phyloP scores from a whole-genome alignment of 2,797 vertebrate species.

The Oreochromis mossambicus region DNA sequence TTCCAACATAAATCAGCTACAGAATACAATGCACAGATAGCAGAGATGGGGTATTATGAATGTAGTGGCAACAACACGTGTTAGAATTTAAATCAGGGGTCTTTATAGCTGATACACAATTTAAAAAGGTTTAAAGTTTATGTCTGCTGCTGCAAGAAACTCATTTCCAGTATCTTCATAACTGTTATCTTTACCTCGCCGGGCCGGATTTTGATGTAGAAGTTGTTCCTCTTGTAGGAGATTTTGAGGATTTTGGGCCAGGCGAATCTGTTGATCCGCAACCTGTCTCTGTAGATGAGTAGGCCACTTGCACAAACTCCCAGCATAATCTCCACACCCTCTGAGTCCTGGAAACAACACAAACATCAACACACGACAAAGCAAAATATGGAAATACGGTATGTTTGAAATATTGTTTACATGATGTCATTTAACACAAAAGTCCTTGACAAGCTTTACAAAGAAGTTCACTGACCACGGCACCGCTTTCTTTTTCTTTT shows the following conservation, averaged over 20 bases:
- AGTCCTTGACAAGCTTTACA: neutral
- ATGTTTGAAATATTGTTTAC: neutral
- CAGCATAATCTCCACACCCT: constrained; percentile 98
- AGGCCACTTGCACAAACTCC: constrained; percentile 96
- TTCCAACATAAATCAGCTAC: neutral
- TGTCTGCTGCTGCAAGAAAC: neutral
- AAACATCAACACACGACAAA: neutral
- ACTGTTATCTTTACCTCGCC: constrained; percentile 83
- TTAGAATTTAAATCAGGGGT: neutral
- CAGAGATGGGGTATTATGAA: neutral
- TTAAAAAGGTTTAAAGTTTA: neutral
- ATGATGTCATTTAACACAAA: neutral
- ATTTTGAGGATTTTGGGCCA: constrained; percentile 99
- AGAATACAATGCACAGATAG: neutral
- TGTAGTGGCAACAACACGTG: neutral
- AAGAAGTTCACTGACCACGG: neutral
- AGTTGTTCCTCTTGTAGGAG: constrained; percentile 99
- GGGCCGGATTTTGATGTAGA: constrained; percentile 98
- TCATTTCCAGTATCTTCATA: neutral
- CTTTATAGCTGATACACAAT: neutral
- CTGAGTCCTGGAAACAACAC: constrained; percentile 85
- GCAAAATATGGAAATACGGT: neutral
- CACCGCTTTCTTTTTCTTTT: neutral
- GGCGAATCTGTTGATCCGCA: constrained; percentile 97
- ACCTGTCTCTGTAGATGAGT: constrained; percentile 93